Base-by-base conservation (phyloP, 2,888 invertebrate species). In the Epistrophe grossulariae region DNA sequence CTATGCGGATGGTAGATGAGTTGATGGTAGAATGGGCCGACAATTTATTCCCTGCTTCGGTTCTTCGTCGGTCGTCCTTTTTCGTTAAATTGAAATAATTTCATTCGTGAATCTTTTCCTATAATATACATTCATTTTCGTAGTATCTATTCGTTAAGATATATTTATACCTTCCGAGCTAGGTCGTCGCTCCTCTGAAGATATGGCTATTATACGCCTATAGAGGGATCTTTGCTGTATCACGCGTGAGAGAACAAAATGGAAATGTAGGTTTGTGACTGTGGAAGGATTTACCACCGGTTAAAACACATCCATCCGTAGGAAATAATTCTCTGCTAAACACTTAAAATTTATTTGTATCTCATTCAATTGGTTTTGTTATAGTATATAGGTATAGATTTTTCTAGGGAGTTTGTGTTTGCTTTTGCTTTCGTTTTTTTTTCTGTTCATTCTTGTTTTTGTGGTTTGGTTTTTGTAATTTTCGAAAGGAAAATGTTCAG, bases 311-410 rank as follows among this genome's bases (percentile, higher is more conserved):
- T 78, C 66, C 60, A 70, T 81, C 71, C 79, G 72, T 62, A 50
- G 59, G 77, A 62, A 62, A 81, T 85, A 79, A 85, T 82, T 85
- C 85, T 64, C 50, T 70, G 48, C 82, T 85, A 85, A 85, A 85
- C 85, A 82, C 73, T 85, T 82, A 79, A 85, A 85, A 85, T 85
- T 85, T 85, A 85, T 85, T 82, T 82, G 78, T 74, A 82, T 85
- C 82, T 82, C 70, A 79, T 85, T 74, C 82, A 85, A 85, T 85
- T 85, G 85, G 78, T 73, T 78, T 85, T 85, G 82, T 85, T 85
- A 85, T 24, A 24, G 24, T 24, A 24, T 85, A 82, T 40, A 62
- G 85, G 79, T n/a, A n/a, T n/a, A n/a, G n/a, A n/a, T n/a, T n/a
- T n/a, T 85, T 85, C 28, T 35, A 40, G 35, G 40, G 43, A 59